Conservation (phyloP, 2,797 vertebrate species). For the Bovichtus variegatus region DNA sequence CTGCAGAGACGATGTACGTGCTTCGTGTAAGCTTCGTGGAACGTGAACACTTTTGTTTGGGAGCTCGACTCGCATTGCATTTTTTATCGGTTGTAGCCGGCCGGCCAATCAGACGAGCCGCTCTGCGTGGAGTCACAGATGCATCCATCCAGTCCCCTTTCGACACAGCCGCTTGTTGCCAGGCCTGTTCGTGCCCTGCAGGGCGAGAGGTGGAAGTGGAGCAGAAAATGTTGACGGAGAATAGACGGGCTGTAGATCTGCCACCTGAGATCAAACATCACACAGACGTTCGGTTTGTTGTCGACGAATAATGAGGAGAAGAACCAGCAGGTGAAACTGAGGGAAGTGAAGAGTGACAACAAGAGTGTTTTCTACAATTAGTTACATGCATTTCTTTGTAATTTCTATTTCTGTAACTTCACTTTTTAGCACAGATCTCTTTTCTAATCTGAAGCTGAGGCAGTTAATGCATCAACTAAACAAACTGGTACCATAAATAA, state of each 20-base stretch:
- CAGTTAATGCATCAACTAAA: too few species aligned
- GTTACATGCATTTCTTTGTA: too few species aligned
- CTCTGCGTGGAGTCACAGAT: constrained; percentile 52
- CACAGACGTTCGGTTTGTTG: background rate
- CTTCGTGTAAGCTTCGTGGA: constrained; percentile 14
- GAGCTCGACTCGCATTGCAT: constrained; percentile 10
- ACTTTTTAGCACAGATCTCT: background rate
- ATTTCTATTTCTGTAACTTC: background rate
- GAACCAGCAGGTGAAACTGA: constrained; percentile 8
- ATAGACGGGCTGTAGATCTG: constrained; percentile 34
- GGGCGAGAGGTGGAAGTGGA: constrained; percentile 70
- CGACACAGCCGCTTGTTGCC: constrained; percentile 69
- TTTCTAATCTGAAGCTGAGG: too few species aligned
- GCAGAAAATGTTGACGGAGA: constrained; percentile 69
- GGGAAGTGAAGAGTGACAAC: background rate
- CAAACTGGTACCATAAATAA: background rate
- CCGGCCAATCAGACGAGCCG: constrained; percentile 61
- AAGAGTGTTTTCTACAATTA: background rate
- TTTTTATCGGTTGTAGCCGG: constrained; percentile 10
- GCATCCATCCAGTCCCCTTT: constrained; percentile 68
- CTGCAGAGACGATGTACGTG: constrained; percentile 19
- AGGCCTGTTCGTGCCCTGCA: constrained; percentile 65
- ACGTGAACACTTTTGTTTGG: constrained; percentile 21
- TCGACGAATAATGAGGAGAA: constrained; percentile 6
- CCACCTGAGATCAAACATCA: constrained; percentile 42